Evolutionary conservation across 2,888 invertebrate species (phyloP).

Genomic region (Eupithecia vulgata): DNA sequence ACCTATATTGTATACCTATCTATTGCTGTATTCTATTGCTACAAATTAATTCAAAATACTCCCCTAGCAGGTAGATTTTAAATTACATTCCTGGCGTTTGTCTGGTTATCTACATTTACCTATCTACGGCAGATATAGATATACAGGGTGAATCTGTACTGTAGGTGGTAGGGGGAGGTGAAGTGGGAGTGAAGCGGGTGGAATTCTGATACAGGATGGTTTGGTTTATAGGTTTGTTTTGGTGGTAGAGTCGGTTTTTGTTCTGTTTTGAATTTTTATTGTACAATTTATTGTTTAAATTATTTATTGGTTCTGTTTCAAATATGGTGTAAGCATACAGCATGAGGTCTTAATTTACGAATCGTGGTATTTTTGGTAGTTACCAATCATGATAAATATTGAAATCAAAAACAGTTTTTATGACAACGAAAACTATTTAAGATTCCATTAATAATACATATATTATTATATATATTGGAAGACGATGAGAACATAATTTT

Average conservation of each 20-base stretch:
- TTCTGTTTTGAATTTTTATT: not conserved
- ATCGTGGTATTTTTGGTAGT: not conserved
- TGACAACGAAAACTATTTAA: too few species aligned
- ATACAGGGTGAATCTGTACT: conserved; percentile 10
- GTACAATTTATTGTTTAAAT: too few species aligned
- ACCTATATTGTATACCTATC: not conserved
- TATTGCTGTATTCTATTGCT: conserved; percentile 29
- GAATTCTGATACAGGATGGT: conserved; percentile 41
- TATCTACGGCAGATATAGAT: conserved; percentile 18
- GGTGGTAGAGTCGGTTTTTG: not conserved
- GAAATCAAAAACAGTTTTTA: not conserved
- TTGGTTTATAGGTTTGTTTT: not conserved
- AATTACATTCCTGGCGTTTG: conserved; percentile 47
- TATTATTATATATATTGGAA: too few species aligned
- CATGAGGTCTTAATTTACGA: not conserved
- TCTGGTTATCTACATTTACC: conserved; percentile 19
- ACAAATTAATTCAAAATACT: conserved; percentile 33
- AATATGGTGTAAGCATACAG: not conserved
- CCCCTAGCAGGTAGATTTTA: conserved; percentile 42
- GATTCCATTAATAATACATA: too few species aligned
- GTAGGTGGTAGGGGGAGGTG: conserved; percentile 16
- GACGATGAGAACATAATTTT: too few species aligned
- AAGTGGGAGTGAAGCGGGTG: conserved; percentile 28
- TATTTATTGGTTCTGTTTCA: not conserved
- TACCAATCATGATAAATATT: not conserved